A percentile compares a stretch with the other conserved stretches of the same genome.
phyloP scores from a whole-genome alignment of 2,797 vertebrate genomes.

The Leptatherina wallacei region DNA sequence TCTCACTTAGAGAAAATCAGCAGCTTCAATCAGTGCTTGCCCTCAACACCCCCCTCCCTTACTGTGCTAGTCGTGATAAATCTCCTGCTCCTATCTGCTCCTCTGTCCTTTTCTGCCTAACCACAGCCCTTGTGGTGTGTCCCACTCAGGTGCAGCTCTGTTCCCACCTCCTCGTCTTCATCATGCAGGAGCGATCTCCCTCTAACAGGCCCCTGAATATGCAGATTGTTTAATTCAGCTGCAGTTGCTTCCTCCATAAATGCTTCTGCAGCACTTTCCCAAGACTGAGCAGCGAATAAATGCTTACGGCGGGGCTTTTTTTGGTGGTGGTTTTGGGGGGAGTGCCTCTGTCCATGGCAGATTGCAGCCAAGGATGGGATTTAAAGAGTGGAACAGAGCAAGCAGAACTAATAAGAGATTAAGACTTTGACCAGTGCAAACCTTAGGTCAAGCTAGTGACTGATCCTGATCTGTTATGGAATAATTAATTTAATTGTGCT shows the following conservation, averaged over 20 bases:
- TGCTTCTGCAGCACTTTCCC: constrained; percentile 86
- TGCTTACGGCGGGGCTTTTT: constrained; percentile 79
- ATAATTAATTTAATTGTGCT: constrained; percentile 71
- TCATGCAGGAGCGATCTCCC: constrained; percentile 69
- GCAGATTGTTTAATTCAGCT: constrained; percentile 84
- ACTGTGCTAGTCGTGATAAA: constrained; percentile 66
- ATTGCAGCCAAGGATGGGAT: constrained; percentile 70
- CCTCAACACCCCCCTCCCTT: constrained; percentile 25
- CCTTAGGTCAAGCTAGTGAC: constrained; percentile 61
- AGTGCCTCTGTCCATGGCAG: constrained; percentile 63
- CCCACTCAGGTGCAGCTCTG: constrained; percentile 44
- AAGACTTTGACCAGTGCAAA: constrained; percentile 60
- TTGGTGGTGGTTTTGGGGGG: constrained; percentile 54
- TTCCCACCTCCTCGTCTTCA: constrained; percentile 53
- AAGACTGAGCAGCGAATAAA: constrained; percentile 80
- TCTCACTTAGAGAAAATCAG: constrained; percentile 61
- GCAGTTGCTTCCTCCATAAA: constrained; percentile 80
- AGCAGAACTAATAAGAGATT: constrained; percentile 74
- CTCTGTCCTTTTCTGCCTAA: constrained; percentile 27
- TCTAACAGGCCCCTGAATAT: constrained; percentile 78
- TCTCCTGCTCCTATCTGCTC: constrained; percentile 51
- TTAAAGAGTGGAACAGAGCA: constrained; percentile 59
- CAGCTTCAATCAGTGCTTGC: constrained; percentile 51
- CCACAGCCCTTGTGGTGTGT: constrained; percentile 43
- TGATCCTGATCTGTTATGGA: constrained; percentile 64